Conservation (phyloP, 2,797 vertebrate genomes). For the Synanceia verrucosa region DNA sequence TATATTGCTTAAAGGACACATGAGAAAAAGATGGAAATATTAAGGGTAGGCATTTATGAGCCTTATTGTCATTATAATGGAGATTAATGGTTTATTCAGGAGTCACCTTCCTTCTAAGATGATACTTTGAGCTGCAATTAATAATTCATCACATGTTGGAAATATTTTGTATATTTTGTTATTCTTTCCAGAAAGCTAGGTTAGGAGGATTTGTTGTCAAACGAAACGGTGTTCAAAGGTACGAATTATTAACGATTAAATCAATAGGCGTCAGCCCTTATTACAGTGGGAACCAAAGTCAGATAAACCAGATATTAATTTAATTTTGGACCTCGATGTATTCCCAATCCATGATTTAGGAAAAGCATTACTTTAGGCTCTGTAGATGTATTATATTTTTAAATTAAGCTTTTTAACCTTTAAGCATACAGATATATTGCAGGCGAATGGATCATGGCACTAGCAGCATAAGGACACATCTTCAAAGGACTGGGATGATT, state of each 20-base stretch:
- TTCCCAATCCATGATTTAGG: no score
- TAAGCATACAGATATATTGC: no score
- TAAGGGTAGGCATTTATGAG: not conserved
- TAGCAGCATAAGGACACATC: not conserved
- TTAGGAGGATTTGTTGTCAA: not conserved
- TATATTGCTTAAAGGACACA: conserved; percentile 10
- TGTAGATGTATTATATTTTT: no score
- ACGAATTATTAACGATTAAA: no score
- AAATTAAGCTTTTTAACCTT: no score
- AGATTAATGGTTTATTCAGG: not conserved
- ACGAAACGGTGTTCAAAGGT: no score
- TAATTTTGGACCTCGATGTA: no score
- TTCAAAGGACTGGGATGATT: conserved; percentile 15
- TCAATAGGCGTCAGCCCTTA: no score
- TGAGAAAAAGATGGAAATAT: not conserved
- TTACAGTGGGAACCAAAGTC: no score
- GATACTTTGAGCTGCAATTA: not conserved
- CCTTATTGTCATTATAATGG: not conserved
- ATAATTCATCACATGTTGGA: conserved; percentile 3
- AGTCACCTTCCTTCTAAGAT: not conserved
- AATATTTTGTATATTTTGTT: not conserved
- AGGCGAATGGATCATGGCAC: not conserved
- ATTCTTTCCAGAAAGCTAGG: not conserved
- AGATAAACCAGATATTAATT: no score
- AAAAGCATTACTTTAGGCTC: no score